Conservation (phyloP, 2,797 vertebrate species). For the Sparus aurata region DNA sequence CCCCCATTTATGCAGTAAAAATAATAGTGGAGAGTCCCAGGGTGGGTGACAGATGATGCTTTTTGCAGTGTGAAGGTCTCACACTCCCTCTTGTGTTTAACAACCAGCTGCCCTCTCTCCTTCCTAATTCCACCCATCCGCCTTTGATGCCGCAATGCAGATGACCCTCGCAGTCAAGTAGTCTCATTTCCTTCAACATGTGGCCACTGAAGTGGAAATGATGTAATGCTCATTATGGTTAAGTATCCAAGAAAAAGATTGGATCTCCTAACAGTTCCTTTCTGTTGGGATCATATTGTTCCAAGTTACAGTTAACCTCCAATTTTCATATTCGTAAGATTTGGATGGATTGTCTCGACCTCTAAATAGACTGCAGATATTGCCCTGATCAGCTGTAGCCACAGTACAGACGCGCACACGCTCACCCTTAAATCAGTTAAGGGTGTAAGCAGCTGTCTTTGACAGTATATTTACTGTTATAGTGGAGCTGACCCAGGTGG, state of each 20-base stretch:
- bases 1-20: background rate
- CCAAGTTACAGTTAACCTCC: background rate
- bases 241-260: conserved; percentile 2
- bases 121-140: conserved; percentile 29
- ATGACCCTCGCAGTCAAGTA: conserved; percentile 45
- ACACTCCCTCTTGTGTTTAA: conserved; percentile 25
- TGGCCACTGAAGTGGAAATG: conserved; percentile 2
- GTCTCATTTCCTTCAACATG: conserved; percentile 41
- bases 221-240: background rate
- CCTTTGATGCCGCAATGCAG: conserved; percentile 32
- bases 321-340: background rate
- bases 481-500: conserved; percentile 29
- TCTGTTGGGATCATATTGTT: background rate
- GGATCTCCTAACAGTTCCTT: background rate
- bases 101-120: conserved; percentile 43
- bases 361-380: conserved; percentile 1
- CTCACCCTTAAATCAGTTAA: background rate
- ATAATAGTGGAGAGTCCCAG: background rate
- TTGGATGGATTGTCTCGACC: background rate
- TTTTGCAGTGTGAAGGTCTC: background rate
- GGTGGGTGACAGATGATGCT: conserved; percentile 18
- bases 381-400: background rate
- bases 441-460: background rate
- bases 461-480: conserved; percentile 15
- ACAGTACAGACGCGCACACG: background rate